Conservation (phyloP, 2,797 vertebrate species). For the Girardinus metallicus region DNA sequence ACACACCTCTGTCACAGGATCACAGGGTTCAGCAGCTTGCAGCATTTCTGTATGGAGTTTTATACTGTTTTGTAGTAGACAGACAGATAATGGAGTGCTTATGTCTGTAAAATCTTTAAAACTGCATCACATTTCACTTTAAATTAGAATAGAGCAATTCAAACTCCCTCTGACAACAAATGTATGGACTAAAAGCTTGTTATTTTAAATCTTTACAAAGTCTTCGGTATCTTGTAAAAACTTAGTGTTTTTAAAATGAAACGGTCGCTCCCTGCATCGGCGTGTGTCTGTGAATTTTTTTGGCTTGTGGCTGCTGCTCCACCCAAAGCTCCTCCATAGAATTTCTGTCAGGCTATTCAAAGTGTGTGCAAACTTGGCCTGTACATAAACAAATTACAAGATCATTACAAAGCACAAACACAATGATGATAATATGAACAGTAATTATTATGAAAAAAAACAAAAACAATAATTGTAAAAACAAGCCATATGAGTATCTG, state of each 20-base stretch:
- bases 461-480: no score
- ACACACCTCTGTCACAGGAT: slow-evolving; percentile 52
- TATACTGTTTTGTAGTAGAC: background rate
- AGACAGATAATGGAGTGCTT: background rate
- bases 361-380: slow-evolving; percentile 29
- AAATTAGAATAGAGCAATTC: background rate
- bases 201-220: background rate
- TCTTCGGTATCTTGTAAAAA: slow-evolving; percentile 19
- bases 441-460: no score
- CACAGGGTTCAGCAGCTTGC: slow-evolving; percentile 22
- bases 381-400: slow-evolving; percentile 1
- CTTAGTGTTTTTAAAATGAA: background rate
- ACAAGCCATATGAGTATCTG: background rate
- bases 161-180: slow-evolving; percentile 29
- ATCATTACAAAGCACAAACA: background rate
- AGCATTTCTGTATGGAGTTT: background rate
- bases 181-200: slow-evolving; percentile 1
- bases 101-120: background rate
- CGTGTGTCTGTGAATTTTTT: background rate
- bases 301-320: slow-evolving; percentile 39
- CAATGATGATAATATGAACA: background rate
- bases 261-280: background rate
- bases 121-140: background rate
- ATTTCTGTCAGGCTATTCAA: slow-evolving; percentile 17
- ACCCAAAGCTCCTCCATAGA: slow-evolving; percentile 27